Percentiles rank a stretch among this genome's conserved stretches.
Conservation (phyloP, 2,888 invertebrate species). For the Iselma pallidipennis region DNA sequence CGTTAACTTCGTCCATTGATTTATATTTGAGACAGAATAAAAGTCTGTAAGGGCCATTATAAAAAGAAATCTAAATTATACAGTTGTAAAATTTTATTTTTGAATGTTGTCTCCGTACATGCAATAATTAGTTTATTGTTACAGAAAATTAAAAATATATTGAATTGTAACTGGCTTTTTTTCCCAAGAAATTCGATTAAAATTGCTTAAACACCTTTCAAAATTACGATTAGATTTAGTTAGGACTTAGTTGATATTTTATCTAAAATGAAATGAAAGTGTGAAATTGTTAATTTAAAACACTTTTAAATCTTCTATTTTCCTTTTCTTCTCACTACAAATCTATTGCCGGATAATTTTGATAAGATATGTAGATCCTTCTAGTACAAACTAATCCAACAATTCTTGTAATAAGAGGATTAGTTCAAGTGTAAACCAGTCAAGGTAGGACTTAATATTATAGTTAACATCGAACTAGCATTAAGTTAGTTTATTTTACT, state of each 20-base stretch:
- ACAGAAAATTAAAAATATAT: neutral
- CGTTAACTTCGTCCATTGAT: neutral
- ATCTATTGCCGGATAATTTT: neutral
- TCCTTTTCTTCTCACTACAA: neutral
- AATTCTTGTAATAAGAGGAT: neutral
- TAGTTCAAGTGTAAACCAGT: neutral
- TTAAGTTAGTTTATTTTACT: too few species aligned
- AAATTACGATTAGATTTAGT: too few species aligned
- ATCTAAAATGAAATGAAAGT: conserved; percentile 1
- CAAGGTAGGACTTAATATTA: neutral
- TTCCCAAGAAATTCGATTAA: neutral
- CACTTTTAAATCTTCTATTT: too few species aligned
- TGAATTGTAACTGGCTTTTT: neutral
- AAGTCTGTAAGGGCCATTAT: too few species aligned
- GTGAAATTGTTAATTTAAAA: neutral
- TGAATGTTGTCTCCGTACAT: too few species aligned
- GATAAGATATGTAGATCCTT: neutral
- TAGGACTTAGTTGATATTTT: neutral
- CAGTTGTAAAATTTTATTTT: too few species aligned
- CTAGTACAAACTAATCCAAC: neutral
- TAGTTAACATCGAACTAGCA: neutral
- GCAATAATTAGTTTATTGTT: neutral
- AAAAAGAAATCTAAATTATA: too few species aligned
- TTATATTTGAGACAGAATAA: too few species aligned
- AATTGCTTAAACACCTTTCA: neutral